Evolutionary conservation across 2,797 vertebrate species (phyloP).

Genomic region (Knipowitschia caucasica): DNA sequence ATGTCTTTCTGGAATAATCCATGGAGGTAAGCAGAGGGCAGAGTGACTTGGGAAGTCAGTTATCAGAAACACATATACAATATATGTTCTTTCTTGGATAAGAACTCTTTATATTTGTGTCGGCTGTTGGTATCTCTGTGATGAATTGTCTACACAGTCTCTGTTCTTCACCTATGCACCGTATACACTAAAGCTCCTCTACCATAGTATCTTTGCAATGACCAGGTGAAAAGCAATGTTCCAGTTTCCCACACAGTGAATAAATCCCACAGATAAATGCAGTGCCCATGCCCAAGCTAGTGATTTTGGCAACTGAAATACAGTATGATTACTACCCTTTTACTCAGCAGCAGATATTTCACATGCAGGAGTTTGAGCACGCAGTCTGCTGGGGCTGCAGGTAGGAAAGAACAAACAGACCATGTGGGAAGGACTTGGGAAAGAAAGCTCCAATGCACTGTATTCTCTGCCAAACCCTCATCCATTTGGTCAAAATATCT

Average conservation of each 20-base stretch:
- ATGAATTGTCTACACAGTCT: conserved; percentile 39
- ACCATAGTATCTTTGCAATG: conserved; percentile 21
- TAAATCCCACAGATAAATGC: conserved; percentile 7
- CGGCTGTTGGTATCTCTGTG: conserved; percentile 37
- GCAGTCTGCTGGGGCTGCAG: conserved; percentile 46
- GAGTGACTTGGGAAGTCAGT: neutral
- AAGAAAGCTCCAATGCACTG: conserved; percentile 27
- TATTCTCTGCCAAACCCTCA: conserved; percentile 12
- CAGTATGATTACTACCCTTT: conserved; percentile 3
- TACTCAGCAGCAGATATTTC: conserved; percentile 4
- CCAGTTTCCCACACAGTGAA: conserved; percentile 21
- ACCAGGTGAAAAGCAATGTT: conserved; percentile 30
- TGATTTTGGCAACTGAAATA: conserved; percentile 5
- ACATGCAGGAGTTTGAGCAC: conserved; percentile 4
- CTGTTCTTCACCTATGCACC: conserved; percentile 13
- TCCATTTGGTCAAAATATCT: conserved; percentile 9
- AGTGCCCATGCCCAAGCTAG: neutral
- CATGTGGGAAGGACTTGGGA: conserved; percentile 45
- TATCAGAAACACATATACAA: neutral
- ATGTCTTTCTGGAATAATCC: too few relatives aligned
- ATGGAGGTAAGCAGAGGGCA: too few relatives aligned
- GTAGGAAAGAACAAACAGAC: conserved; percentile 32
- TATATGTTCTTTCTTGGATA: conserved; percentile 12
- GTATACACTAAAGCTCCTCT: conserved; percentile 20
- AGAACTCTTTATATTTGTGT: conserved; percentile 11